phyloP scores from a whole-genome alignment of 2,888 invertebrate species.

The Hedya salicella region DNA sequence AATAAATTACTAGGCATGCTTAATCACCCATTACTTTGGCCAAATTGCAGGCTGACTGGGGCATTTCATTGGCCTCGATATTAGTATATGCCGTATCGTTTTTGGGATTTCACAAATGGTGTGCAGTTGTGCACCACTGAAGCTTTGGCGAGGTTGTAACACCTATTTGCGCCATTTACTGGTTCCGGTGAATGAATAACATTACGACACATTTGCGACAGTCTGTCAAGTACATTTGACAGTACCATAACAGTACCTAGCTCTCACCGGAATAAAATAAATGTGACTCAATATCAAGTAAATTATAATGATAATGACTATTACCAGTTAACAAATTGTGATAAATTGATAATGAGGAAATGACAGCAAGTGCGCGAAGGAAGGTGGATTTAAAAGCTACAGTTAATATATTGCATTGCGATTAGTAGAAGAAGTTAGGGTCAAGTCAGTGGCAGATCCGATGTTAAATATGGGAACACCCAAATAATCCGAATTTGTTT shows the following conservation, averaged over 20 bases:
- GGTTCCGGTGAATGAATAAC: slow-evolving; percentile 20
- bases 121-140: too few species aligned
- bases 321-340: not conserved
- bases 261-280: not conserved
- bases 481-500: too few species aligned
- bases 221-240: slow-evolving; percentile 4
- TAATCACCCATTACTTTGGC: slow-evolving; percentile 22
- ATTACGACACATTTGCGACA: slow-evolving; percentile 17
- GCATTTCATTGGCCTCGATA: slow-evolving; percentile 5
- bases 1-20: slow-evolving; percentile 22
- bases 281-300: not conserved
- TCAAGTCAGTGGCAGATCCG: too few species aligned
- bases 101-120: slow-evolving; percentile 6
- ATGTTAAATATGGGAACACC: too few species aligned
- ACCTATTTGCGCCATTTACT: slow-evolving; percentile 10
- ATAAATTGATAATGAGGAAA: not conserved
- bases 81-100: not conserved
- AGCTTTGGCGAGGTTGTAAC: not conserved
- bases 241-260: not conserved
- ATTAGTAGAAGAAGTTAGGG: too few species aligned
- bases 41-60: slow-evolving; percentile 10
- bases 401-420: not conserved
- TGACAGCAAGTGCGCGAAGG: too few species aligned
- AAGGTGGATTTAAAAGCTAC: not conserved
- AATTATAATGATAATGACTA: not conserved